Evolutionary conservation across 2,888 invertebrate species (phyloP), one percentile per base, ranked within the genome.

Genomic region (Eristalinus sepulchralis): DNA sequence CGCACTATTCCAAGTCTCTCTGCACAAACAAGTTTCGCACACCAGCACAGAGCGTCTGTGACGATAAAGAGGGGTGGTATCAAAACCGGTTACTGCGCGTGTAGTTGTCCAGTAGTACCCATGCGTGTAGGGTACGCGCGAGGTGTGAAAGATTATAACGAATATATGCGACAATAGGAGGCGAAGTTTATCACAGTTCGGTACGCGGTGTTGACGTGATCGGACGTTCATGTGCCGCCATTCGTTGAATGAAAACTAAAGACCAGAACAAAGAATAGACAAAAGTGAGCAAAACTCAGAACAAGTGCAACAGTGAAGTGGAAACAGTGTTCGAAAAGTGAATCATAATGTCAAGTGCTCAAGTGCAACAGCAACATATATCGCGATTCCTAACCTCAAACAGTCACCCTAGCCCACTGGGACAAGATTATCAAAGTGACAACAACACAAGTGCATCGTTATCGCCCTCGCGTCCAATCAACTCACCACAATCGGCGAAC

Each of bases 321-420:
- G 34, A 47, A n/a, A 63, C 59, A 63, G 72, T 71, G 64, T 57
- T 20, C 20, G 70, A 59, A 60, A 47, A 83, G 73, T 83, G 78
- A 78, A 63, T 71, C 89, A 91, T 89, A 88, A 92, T 92, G 92
- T 92, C 92, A 85, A 92, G 92, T 91, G 92, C 90, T 83, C 92
- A 92, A 90, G 91, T 92, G 89, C 90, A 90, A 85, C 90, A 91
- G 82, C 90, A 90, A 27, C 91, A 92, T 83, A 89, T 92, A 78
- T 90, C 91, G 72, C 91, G 92, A 66, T 91, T 92, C 88, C 89
- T 92, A 91, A 90, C 88, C 91, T 91, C 81, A 89, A 88, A 73
- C 89, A 88, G 24, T 88, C 88, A 77, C 63, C n/a, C 89, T 82
- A 90, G 64, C 85, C 88, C 76, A 88, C 89, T 89, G 11, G 34